phyloP scores from a whole-genome alignment of 2,888 invertebrate genomes.

The Acleris literana region DNA sequence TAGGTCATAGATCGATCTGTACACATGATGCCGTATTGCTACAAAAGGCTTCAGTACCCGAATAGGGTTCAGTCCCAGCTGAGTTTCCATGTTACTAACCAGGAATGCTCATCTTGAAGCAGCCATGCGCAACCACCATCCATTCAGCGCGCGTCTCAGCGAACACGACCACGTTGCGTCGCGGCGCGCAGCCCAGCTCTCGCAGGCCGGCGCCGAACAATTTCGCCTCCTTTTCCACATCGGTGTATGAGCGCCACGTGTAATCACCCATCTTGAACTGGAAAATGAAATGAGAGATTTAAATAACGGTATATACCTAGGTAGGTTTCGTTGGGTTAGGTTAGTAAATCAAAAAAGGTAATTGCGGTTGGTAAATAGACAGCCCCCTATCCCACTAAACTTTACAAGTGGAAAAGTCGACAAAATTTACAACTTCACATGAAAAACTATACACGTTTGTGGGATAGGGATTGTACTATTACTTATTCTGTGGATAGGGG shows the following conservation, averaged over 20 bases:
- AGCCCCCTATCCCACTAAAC: no score
- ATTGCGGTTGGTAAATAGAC: no score
- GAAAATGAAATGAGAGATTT: background rate
- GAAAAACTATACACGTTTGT: no score
- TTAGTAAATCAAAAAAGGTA: no score
- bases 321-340: no score
- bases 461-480: no score
- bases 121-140: slow-evolving; percentile 98
- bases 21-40: no score
- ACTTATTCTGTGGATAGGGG: no score
- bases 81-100: slow-evolving; percentile 64
- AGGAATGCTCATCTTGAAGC: slow-evolving; percentile 96
- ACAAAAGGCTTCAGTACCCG: background rate
- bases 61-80: background rate
- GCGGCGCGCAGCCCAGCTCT: slow-evolving; percentile 89
- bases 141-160: slow-evolving; percentile 99
- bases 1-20: no score
- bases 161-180: slow-evolving; percentile 94
- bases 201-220: slow-evolving; percentile 93
- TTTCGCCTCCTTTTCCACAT: slow-evolving; percentile 89
- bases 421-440: no score
- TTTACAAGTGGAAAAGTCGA: no score
- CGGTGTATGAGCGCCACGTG: slow-evolving; percentile 92
- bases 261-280: slow-evolving; percentile 97
- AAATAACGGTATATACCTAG: no score